phyloP scores from a whole-genome alignment of 2,797 vertebrate species.

The Onychomys leucogaster region DNA sequence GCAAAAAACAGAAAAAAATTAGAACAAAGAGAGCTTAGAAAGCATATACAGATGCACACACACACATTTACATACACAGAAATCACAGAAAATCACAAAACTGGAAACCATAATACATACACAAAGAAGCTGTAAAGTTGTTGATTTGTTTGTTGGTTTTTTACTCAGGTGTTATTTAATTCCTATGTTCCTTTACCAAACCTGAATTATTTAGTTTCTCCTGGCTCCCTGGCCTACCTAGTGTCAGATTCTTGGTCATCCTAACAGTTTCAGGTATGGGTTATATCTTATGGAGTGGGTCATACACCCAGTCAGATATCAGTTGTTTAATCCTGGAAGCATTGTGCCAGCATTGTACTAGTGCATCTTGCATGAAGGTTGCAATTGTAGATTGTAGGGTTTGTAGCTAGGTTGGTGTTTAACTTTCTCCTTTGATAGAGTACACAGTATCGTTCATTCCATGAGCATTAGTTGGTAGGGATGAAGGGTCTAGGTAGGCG shows the following conservation, averaged over 20 bases:
- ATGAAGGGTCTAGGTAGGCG: not conserved
- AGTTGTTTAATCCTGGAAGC: not conserved
- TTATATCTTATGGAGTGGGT: not conserved
- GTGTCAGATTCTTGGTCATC: not conserved
- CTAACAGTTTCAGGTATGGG: not conserved
- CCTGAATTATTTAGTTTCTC: not conserved
- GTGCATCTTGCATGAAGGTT: not conserved
- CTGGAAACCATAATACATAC: not conserved
- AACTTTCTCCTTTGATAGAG: not conserved
- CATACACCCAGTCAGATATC: not conserved
- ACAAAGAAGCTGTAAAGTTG: not conserved
- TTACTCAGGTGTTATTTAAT: not conserved
- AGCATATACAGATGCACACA: not conserved
- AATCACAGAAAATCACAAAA: not conserved
- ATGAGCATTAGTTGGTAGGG: not conserved
- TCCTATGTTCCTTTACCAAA: not conserved
- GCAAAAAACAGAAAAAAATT: not conserved
- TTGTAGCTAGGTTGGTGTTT: not conserved
- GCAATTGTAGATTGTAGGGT: not conserved
- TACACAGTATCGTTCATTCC: not conserved
- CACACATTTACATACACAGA: not conserved
- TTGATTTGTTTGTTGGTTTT: too few species aligned
- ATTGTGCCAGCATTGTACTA: not conserved
- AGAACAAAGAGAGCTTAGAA: too few species aligned
- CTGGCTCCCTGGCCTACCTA: not conserved